Evolutionary conservation across 1,140 invertebrate genomes (phyloP).

Genomic region (Planococcus citri): DNA sequence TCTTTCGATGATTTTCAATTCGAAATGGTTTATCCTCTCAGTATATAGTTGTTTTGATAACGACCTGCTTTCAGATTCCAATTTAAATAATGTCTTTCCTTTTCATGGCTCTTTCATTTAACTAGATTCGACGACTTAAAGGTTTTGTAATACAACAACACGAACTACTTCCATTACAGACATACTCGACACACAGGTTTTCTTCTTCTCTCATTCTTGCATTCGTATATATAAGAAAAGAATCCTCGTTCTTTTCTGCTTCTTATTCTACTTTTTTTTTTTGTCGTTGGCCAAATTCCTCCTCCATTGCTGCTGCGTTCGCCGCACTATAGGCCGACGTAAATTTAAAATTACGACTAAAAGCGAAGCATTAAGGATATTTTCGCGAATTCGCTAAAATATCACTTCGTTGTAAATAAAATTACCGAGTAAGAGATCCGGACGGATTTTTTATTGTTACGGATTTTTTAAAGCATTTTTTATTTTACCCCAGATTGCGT

Average conservation of each 20-base stretch:
- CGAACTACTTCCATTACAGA: neutral
- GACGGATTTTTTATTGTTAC: neutral
- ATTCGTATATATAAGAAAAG: too few relatives aligned
- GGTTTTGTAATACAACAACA: neutral
- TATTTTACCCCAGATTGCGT: neutral
- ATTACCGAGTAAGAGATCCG: neutral
- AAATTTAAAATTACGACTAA: neutral
- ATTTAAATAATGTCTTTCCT: slow-evolving; percentile 8
- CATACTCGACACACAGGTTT: neutral
- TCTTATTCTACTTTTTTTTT: neutral
- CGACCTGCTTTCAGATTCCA: neutral
- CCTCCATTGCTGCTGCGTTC: too few relatives aligned
- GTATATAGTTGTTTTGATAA: slow-evolving; percentile 3
- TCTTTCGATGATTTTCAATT: neutral
- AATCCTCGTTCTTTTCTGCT: too few relatives aligned
- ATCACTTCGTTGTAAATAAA: neutral
- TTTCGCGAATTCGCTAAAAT: neutral
- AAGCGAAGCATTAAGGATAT: neutral
- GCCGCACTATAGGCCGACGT: neutral
- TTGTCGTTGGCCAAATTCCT: too few relatives aligned
- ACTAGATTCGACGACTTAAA: slow-evolving; percentile 7
- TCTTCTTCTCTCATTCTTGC: too few relatives aligned
- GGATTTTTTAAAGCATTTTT: neutral
- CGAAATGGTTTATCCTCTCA: neutral
- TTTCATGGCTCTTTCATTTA: slow-evolving; percentile 3